A percentile compares a stretch with the other conserved stretches of the same genome.
Conservation (phyloP, 2,888 invertebrate species). For the Eristalis arbustorum region DNA sequence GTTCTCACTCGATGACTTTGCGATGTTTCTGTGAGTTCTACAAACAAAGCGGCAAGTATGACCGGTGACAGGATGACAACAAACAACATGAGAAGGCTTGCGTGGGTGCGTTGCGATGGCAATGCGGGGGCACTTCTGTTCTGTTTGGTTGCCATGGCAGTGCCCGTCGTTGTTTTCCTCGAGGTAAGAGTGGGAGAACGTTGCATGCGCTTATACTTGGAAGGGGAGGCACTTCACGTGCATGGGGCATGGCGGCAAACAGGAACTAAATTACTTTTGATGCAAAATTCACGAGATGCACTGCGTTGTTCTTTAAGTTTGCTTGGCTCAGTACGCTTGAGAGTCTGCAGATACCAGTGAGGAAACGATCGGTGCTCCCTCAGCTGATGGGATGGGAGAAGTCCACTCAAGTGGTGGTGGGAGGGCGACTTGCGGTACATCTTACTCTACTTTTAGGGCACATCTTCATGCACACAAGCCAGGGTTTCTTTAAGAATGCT, state of each 20-base stretch:
- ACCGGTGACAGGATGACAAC: background rate
- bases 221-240: background rate
- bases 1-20: constrained; percentile 7
- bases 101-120: constrained; percentile 35
- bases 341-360: background rate
- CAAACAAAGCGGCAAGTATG: constrained; percentile 26
- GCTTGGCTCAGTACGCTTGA: no score
- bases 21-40: constrained; percentile 38
- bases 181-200: background rate
- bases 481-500: no score
- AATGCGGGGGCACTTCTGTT: constrained; percentile 29
- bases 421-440: no score
- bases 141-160: constrained; percentile 42
- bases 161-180: background rate
- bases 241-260: background rate
- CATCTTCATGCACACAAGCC: no score
- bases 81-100: constrained; percentile 37
- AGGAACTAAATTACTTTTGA: background rate
- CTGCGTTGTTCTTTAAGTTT: background rate
- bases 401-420: no score
- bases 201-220: no score
- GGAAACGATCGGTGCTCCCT: background rate
- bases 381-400: no score
- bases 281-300: background rate
- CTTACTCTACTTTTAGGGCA: no score